These are phyloP conservation scores for Stenoptilia bipunctidactyla DNA, from an alignment of 2,888 invertebrate species.

Conservation along the genomic window DNA sequence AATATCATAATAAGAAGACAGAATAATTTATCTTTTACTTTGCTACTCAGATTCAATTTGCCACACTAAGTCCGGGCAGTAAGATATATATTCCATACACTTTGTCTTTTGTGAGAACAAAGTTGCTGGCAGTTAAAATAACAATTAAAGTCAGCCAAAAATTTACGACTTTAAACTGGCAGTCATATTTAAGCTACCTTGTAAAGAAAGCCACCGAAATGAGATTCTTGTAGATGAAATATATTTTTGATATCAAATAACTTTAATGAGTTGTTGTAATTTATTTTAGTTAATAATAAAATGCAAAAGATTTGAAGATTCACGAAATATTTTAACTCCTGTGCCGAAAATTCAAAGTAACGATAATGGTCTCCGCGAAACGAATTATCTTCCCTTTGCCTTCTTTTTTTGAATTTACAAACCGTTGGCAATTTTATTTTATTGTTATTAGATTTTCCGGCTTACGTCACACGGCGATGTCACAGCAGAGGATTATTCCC, in stretches of 20 bases:
- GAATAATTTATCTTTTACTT: too few relatives aligned
- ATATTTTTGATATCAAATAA: slow-evolving; percentile 52
- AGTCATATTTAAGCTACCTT: slow-evolving; percentile 61
- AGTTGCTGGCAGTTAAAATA: slow-evolving; percentile 69
- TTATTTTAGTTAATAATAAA: too few relatives aligned
- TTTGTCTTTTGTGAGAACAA: slow-evolving; percentile 38
- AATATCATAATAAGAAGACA: too few relatives aligned
- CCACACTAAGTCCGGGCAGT: too few relatives aligned
- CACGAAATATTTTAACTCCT: too few relatives aligned
- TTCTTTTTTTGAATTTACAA: slow-evolving; percentile 65
- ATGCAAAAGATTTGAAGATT: too few relatives aligned
- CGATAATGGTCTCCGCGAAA: slow-evolving; percentile 63
- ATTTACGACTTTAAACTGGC: slow-evolving; percentile 67
- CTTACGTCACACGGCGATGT: slow-evolving; percentile 64
- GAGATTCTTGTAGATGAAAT: slow-evolving; percentile 48
- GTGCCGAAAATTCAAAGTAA: slow-evolving; percentile 49
- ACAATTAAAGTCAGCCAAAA: slow-evolving; percentile 68
- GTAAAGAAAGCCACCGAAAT: slow-evolving; percentile 49
- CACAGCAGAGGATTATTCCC: slow-evolving; percentile 64
- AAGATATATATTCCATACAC: slow-evolving; percentile 64
- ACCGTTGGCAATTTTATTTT: slow-evolving; percentile 69
- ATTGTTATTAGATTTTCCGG: slow-evolving; percentile 72
- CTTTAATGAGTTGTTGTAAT: too few relatives aligned
- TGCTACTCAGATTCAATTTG: too few relatives aligned
- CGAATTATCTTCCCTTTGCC: slow-evolving; percentile 62